Percentiles rank a stretch among this genome's conserved stretches.
These are phyloP conservation scores for Hypomecis atomaria DNA, from an alignment of 2,888 invertebrate genomes.

Conservation along the genomic window DNA sequence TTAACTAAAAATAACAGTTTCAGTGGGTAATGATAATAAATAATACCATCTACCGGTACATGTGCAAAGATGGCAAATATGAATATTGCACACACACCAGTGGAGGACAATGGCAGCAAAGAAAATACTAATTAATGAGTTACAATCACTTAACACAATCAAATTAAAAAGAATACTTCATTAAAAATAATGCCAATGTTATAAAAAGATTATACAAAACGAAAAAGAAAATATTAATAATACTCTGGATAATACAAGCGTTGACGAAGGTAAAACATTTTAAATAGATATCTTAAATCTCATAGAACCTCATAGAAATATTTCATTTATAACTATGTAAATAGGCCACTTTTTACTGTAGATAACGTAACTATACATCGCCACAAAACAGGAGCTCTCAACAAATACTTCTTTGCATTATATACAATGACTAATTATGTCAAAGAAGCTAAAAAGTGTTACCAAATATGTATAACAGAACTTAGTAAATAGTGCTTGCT, in stretches of 20 bases:
- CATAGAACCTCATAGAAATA: slow-evolving; percentile 70
- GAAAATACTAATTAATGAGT: slow-evolving; percentile 39
- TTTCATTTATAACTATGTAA: slow-evolving; percentile 66
- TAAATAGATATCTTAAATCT: slow-evolving; percentile 73
- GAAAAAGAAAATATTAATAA: slow-evolving; percentile 71
- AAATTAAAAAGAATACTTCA: slow-evolving; percentile 50
- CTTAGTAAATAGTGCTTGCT: slow-evolving; percentile 76
- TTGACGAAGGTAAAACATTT: slow-evolving; percentile 66
- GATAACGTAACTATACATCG: slow-evolving; percentile 65
- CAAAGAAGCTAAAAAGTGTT: slow-evolving; percentile 72
- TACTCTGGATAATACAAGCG: slow-evolving; percentile 80
- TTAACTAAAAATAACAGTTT: slow-evolving; percentile 33
- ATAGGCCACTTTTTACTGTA: slow-evolving; percentile 72
- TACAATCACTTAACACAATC: slow-evolving; percentile 41
- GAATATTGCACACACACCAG: slow-evolving; percentile 36
- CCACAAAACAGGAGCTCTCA: slow-evolving; percentile 70
- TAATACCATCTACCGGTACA: slow-evolving; percentile 38
- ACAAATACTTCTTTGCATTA: slow-evolving; percentile 72
- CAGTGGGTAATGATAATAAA: slow-evolving; percentile 43
- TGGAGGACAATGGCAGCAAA: slow-evolving; percentile 47
- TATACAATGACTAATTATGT: slow-evolving; percentile 77
- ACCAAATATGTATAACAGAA: slow-evolving; percentile 56
- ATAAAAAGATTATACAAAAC: slow-evolving; percentile 51
- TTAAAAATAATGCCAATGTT: slow-evolving; percentile 51
- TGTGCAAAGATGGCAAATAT: slow-evolving; percentile 20